Base-by-base conservation (phyloP, 2,888 invertebrate species). In the Lasiommata megera region DNA sequence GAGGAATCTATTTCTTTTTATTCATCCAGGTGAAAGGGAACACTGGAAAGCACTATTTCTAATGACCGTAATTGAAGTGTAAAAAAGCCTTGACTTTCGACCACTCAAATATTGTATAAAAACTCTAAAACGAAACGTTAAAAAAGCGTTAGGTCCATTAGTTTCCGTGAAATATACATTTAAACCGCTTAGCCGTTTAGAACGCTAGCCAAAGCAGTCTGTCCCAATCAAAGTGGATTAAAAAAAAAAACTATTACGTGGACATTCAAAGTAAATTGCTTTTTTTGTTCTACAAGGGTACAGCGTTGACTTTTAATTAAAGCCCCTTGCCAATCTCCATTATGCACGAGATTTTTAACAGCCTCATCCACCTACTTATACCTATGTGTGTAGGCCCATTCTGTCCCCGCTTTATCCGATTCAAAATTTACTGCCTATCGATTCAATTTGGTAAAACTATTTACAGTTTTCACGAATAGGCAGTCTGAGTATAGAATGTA, bases 241-340 rank as follows among this genome's bases (percentile, higher is more conserved):
- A 65, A 62, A 66, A 62, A 65, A 62, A 66, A 62, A 65, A 62
- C 65, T 67, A 64, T 60, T 62, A 67, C 77, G 78, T 73, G 76
- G 71, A 75, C 70, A 74, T 79, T 80, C 77, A 81, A 76, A 76
- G 76, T 72, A 76, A 76, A 81, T 73, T 73, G 72, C 77, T 79
- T 84, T 82, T n/a, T 83, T 85, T 84, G 84, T 84, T 71, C 74
- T 68, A 67, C 70, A 76, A 79, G 79, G 74, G 74, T 78, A 52
- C 69, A 73, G 62, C 74, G 79, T 82, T 79, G 86, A 82, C 84
- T 88, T 88, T 88, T 88, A 88, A 88, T 88, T 88, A 87, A 86
- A 84, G 76, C 78, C 80, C 82, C 77, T 82, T 73, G 77, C 79
- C 80, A 77, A 77, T 77, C 80, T 76, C 77, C 76, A 83, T 82